Evolutionary conservation across 64 coral and sea anemone species (phyloP).

Genomic region (Dendrophyllia cribrosa): DNA sequence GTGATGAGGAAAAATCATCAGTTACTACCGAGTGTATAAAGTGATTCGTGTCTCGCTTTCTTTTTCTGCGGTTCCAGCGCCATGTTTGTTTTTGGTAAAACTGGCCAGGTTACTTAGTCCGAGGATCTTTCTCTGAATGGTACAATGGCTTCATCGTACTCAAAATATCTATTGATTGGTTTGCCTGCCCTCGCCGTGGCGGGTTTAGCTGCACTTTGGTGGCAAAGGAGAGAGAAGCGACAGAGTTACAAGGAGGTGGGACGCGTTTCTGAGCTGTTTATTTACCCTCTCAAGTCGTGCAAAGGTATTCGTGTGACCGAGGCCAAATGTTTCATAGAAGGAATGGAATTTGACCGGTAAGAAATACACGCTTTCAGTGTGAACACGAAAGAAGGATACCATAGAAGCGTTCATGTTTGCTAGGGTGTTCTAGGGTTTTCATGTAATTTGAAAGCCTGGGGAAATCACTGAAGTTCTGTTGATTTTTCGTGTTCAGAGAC

Average conservation of each 20-base stretch:
- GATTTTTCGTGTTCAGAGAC: too few relatives aligned
- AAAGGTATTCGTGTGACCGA: constrained; percentile 66
- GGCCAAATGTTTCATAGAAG: constrained; percentile 59
- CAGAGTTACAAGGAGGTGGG: constrained; percentile 35
- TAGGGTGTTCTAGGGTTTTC: not conserved
- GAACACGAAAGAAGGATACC: too few relatives aligned
- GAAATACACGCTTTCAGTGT: not conserved
- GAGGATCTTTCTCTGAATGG: not conserved
- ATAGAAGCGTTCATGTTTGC: too few relatives aligned
- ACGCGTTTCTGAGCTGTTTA: constrained; percentile 33
- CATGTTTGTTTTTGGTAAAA: constrained; percentile 19
- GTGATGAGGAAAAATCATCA: not conserved
- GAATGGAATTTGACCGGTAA: constrained; percentile 69
- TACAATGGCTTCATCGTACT: not conserved
- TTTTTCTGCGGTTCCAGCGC: constrained; percentile 1
- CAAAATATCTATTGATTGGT: constrained; percentile 10
- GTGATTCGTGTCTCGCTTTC: constrained; percentile 40
- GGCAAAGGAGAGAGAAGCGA: constrained; percentile 49
- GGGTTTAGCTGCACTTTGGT: constrained; percentile 67
- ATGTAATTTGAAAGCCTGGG: too few relatives aligned
- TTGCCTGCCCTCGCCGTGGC: not conserved
- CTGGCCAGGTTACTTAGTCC: constrained; percentile 53
- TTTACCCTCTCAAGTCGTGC: constrained; percentile 76
- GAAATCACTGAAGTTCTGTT: too few relatives aligned
- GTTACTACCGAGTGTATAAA: not conserved